phyloP scores from a whole-genome alignment of 1,140 invertebrate genomes.

The Tribolium castaneum region DNA sequence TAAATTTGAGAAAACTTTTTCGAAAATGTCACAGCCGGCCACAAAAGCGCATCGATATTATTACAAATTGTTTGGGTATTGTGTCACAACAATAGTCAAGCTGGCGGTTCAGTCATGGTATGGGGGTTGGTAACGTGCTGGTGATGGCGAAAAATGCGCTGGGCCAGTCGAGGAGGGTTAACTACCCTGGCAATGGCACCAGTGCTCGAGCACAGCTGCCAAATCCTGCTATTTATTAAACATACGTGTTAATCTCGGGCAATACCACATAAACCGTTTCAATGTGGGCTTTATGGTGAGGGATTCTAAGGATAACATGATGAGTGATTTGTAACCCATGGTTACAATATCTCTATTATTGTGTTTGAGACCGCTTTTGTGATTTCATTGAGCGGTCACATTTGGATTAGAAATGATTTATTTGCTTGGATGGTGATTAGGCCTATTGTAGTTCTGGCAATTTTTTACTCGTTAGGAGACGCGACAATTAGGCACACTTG shows the following conservation, averaged over 20 bases:
- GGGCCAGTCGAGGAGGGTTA: constrained; percentile 31
- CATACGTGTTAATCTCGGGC: constrained; percentile 52
- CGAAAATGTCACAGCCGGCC: constrained; percentile 28
- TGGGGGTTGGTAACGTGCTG: background rate
- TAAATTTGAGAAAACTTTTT: constrained; percentile 5
- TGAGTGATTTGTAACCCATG: constrained; percentile 41
- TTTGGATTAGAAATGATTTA: constrained; percentile 35
- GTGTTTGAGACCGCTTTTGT: constrained; percentile 36
- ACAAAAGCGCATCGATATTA: constrained; percentile 59
- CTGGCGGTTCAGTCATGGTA: constrained; percentile 1
- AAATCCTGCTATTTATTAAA: constrained; percentile 57
- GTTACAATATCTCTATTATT: constrained; percentile 41
- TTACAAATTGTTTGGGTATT: constrained; percentile 58
- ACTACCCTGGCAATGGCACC: constrained; percentile 49
- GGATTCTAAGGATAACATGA: constrained; percentile 37
- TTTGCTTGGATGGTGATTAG: constrained; percentile 22
- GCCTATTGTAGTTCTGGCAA: background rate
- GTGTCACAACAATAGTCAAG: constrained; percentile 54
- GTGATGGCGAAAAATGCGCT: background rate
- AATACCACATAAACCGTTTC: constrained; percentile 41
- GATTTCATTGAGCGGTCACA: constrained; percentile 37
- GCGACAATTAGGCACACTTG: background rate
- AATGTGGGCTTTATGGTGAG: constrained; percentile 32
- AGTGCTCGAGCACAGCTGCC: constrained; percentile 52
- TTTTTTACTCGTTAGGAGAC: constrained; percentile 13